phyloP scores from a whole-genome alignment of 2,888 invertebrate species.

The Diploptera punctata region DNA sequence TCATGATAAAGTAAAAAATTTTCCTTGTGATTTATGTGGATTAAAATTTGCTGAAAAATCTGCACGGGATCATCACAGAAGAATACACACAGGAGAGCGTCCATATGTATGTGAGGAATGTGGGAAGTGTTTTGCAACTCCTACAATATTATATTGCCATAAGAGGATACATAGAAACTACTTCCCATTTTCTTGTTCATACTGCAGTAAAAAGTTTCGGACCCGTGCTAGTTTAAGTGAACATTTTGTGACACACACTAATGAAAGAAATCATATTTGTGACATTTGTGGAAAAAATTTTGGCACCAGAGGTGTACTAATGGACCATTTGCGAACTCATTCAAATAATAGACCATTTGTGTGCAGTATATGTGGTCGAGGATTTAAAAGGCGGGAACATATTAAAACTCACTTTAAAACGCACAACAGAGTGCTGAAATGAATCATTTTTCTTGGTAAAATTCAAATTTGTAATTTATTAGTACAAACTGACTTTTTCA shows the following conservation, averaged over 20 bases:
- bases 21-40: constrained; percentile 60
- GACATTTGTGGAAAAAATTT: constrained; percentile 55
- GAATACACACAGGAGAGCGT: constrained; percentile 50
- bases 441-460: not conserved
- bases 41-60: constrained; percentile 35
- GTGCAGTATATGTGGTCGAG: constrained; percentile 35
- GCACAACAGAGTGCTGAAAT: constrained; percentile 46
- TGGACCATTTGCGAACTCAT: constrained; percentile 60
- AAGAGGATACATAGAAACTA: constrained; percentile 63
- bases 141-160: constrained; percentile 69
- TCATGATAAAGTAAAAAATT: constrained; percentile 62
- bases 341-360: constrained; percentile 52
- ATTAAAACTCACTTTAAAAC: constrained; percentile 58
- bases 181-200: constrained; percentile 64
- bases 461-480: too few relatives aligned
- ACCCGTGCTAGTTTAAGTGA: constrained; percentile 60
- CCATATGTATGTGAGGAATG: constrained; percentile 58
- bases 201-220: constrained; percentile 64
- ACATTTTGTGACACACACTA: constrained; percentile 63
- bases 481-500: too few relatives aligned
- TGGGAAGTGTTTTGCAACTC: constrained; percentile 65
- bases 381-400: constrained; percentile 61
- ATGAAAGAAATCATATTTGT: constrained; percentile 62
- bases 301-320: constrained; percentile 39
- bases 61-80: constrained; percentile 47